These are phyloP conservation scores for Dinocampus coccinellae DNA, from an alignment of 2,888 invertebrate species.

Conservation along the genomic window DNA sequence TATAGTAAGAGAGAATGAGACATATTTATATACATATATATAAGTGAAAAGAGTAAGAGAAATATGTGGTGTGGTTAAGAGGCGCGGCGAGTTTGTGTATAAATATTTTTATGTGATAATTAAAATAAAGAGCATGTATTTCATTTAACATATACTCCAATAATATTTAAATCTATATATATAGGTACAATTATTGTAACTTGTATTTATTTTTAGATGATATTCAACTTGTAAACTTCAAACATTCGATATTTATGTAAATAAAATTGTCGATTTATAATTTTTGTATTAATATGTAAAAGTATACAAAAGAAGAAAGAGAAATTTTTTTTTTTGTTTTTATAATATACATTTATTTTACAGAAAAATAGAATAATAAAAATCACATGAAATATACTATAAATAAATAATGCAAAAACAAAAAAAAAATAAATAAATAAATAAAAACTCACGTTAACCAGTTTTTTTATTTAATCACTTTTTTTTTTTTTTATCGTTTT, in stretches of 20 bases:
- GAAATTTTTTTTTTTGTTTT: no score
- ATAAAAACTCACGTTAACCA: not conserved
- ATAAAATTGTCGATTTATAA: no score
- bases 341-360: not conserved
- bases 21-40: not conserved
- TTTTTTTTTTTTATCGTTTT: not conserved
- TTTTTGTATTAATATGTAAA: not conserved
- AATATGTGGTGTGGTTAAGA: conserved; percentile 45
- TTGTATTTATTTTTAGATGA: not conserved
- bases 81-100: conserved; percentile 57
- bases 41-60: conserved; percentile 32
- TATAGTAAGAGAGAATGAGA: not conserved
- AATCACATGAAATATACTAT: not conserved
- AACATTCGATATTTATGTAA: no score
- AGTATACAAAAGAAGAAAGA: not conserved
- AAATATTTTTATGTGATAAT: conserved; percentile 60
- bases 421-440: not conserved
- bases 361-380: not conserved
- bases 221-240: no score
- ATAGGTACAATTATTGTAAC: no score
- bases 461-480: not conserved
- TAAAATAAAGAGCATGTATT: conserved; percentile 59
- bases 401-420: not conserved
- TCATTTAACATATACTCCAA: conserved; percentile 28
- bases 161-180: no score